Base-by-base conservation (phyloP, 2,797 vertebrate species). In the Rachycentron canadum region DNA sequence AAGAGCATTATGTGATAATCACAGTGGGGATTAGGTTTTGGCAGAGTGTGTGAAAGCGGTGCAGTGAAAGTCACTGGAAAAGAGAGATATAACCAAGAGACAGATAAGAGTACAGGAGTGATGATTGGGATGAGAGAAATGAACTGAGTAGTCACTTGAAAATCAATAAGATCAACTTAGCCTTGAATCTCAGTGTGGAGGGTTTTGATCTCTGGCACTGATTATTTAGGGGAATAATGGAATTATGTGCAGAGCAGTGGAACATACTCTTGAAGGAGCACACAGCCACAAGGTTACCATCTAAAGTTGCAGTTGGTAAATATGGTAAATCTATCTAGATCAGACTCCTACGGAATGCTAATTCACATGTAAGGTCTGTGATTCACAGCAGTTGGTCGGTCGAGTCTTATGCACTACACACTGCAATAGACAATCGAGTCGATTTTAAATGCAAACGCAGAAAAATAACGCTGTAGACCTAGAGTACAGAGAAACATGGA, bases 141-240 rank as follows among this genome's bases (percentile, higher is more conserved):
- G 80, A 88, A 89, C 83, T 78, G 79, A 93, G 86, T 78, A 85
- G 86, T 83, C 84, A 86, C 85, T 89, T 90, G 83, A 83, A 94
- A 94, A 93, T 94, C 93, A 93, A 94, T 93, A 91, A 91, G 83
- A 91, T 91, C 91, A 92, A 93, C 85, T 92, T 91, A 81, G 85
- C 86, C 87, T 90, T 87, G 85, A 89, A 92, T 92, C 88, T 92
- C 81, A 81, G 82, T 86, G 88, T 86, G 83, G 82, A 83, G 69
- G 86, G 82, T 84, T 93, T 91, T 91, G 90, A 90, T 93, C 87
- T 84, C 72, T 75, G 75, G 66, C 73, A 61, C 78, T 84, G 83
- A 92, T 92, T 92, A 86, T 89, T 91, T 83, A 69, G 58, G 71
- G 78, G 80, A 92, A 92, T 90, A 86, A 86, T 87, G 83, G 78